Conservation (phyloP, 2,888 invertebrate genomes). For the Macaria notata region DNA sequence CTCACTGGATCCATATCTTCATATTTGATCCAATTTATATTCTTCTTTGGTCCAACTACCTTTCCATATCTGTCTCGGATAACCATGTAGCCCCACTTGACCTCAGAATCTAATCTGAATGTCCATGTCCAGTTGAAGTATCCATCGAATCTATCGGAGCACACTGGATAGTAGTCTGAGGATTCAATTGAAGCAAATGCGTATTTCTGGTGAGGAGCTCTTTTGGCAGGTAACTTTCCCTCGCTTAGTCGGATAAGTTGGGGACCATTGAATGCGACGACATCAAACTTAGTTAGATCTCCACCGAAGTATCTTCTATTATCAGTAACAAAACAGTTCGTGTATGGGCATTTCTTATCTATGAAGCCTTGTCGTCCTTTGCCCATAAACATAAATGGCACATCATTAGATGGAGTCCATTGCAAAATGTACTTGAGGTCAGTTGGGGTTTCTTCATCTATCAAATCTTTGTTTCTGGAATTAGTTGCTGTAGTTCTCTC, state of each 20-base stretch:
- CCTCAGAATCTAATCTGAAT: slow-evolving; percentile 50
- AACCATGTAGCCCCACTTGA: slow-evolving; percentile 49
- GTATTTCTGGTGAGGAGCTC: slow-evolving; percentile 58
- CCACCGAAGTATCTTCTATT: slow-evolving; percentile 39
- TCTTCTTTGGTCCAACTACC: slow-evolving; percentile 43
- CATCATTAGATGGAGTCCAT: slow-evolving; percentile 45
- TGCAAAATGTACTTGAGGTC: slow-evolving; percentile 49
- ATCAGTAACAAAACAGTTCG: slow-evolving; percentile 58
- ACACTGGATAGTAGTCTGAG: slow-evolving; percentile 54
- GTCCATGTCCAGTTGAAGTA: slow-evolving; percentile 64
- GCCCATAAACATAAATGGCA: slow-evolving; percentile 49
- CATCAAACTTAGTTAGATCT: slow-evolving; percentile 54
- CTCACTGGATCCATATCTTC: slow-evolving; percentile 43
- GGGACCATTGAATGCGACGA: slow-evolving; percentile 56
- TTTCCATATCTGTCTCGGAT: slow-evolving; percentile 41
- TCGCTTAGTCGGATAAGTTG: slow-evolving; percentile 38
- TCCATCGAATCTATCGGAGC: slow-evolving; percentile 44
- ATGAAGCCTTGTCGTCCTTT: slow-evolving; percentile 45
- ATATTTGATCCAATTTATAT: slow-evolving; percentile 43
- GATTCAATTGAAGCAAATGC: slow-evolving; percentile 62
- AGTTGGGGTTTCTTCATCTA: slow-evolving; percentile 3
- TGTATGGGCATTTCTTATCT: slow-evolving; percentile 48
- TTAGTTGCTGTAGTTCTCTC: background rate
- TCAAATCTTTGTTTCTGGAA: background rate
- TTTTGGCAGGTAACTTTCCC: slow-evolving; percentile 38